Evolutionary conservation across 2,113 vertebrate species (phyloP).

Genomic region (Himantopus leucocephalus): DNA sequence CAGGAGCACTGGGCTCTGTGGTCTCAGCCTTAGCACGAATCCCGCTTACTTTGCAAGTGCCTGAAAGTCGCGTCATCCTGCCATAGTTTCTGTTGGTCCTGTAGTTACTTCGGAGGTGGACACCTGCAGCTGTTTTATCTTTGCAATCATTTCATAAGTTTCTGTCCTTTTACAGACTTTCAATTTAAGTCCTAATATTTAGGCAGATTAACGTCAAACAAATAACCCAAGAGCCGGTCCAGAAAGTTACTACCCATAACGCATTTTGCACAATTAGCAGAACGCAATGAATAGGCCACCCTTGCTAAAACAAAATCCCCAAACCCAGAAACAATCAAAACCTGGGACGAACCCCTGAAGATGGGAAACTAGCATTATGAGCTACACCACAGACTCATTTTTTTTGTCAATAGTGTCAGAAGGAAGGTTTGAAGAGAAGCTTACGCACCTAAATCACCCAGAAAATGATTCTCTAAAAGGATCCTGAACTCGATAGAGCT

Average conservation of each 20-base stretch:
- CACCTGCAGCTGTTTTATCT: background rate
- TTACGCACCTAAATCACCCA: background rate
- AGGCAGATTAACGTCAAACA: background rate
- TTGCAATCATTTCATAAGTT: background rate
- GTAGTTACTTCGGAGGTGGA: background rate
- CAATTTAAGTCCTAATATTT: background rate
- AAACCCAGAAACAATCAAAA: background rate
- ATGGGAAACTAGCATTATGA: background rate
- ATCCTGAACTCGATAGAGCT: background rate
- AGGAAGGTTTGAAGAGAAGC: background rate
- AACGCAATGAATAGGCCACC: background rate
- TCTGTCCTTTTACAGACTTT: background rate
- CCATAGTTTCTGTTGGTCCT: background rate
- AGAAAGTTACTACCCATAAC: background rate
- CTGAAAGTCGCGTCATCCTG: background rate
- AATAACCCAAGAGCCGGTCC: background rate
- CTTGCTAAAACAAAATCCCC: background rate
- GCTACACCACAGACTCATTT: background rate
- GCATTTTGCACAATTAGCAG: background rate
- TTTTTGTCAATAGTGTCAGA: background rate
- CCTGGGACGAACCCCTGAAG: background rate
- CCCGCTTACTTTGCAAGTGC: background rate
- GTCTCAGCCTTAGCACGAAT: background rate
- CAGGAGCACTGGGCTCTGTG: background rate
- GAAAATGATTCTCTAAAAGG: background rate